A percentile compares a stretch with the other conserved stretches of the same genome.
These are phyloP conservation scores for Phaedon cochleariae DNA, from an alignment of 2,888 invertebrate genomes.

Conservation along the genomic window DNA sequence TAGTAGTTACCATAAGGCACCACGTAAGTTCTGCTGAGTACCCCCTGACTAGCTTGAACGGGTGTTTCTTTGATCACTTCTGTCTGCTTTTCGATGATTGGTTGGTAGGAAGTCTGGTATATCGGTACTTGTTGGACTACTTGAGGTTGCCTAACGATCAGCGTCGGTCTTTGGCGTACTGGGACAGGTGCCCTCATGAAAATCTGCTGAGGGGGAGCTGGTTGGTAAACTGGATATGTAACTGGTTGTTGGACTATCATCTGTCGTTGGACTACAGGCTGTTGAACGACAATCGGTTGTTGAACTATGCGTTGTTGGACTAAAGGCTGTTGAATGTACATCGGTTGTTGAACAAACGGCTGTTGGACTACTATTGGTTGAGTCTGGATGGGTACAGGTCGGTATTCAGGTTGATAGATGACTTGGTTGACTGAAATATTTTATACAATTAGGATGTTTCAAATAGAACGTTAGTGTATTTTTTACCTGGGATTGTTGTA, in stretches of 20 bases:
- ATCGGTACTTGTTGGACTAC: no score
- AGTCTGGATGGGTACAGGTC: no score
- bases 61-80: not conserved
- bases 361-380: not conserved
- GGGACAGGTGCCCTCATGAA: no score
- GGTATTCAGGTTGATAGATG: slow-evolving; percentile 6
- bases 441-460: not conserved
- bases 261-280: not conserved
- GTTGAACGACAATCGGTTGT: not conserved
- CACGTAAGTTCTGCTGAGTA: not conserved
- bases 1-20: not conserved
- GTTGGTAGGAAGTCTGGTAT: no score
- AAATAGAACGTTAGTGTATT: not conserved
- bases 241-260: not conserved
- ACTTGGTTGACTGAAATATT: no score
- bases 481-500: no score
- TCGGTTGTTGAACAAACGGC: not conserved
- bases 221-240: not conserved
- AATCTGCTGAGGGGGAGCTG: not conserved
- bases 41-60: not conserved
- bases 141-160: not conserved
- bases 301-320: not conserved
- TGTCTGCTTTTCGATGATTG: not conserved
- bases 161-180: no score
- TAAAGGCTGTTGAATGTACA: not conserved